These are phyloP conservation scores for Coptodon bakossiorum DNA, from an alignment of 2,113 vertebrate genomes.

Conservation along the genomic window DNA sequence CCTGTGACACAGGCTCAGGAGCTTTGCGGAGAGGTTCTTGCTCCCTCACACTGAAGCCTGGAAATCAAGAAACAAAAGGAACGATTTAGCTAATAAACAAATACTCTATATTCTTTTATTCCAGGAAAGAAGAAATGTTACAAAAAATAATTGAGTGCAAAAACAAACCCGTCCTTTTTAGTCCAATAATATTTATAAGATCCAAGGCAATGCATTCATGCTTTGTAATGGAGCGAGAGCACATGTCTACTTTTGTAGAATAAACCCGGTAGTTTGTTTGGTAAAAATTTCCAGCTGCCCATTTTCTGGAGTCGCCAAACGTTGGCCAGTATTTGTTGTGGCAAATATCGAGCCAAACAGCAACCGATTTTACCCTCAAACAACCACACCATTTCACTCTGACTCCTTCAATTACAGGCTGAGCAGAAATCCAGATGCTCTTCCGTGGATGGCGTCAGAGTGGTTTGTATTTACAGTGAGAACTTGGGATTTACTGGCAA, in stretches of 20 bases:
- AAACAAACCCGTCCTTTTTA: background rate
- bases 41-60: constrained; percentile 78
- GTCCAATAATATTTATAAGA: background rate
- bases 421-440: constrained; percentile 31
- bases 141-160: background rate
- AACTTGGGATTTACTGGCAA: background rate
- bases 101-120: background rate
- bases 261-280: background rate
- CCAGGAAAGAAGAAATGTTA: background rate
- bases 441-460: background rate
- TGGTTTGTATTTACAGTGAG: constrained; percentile 12
- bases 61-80: constrained; percentile 3
- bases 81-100: background rate
- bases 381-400: constrained; percentile 31
- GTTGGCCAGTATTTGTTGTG: background rate
- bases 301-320: background rate
- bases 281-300: background rate
- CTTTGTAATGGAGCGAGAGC: background rate
- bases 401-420: constrained; percentile 49
- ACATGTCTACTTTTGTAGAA: background rate
- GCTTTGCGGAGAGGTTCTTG: constrained; percentile 70
- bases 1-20: constrained; percentile 72
- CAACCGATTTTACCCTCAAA: constrained; percentile 1
- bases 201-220: background rate
- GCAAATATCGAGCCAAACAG: background rate